Percentiles rank a stretch among this genome's conserved stretches.
phyloP scores from a whole-genome alignment of 1,140 invertebrate genomes.

The Pseudoatta argentina region DNA sequence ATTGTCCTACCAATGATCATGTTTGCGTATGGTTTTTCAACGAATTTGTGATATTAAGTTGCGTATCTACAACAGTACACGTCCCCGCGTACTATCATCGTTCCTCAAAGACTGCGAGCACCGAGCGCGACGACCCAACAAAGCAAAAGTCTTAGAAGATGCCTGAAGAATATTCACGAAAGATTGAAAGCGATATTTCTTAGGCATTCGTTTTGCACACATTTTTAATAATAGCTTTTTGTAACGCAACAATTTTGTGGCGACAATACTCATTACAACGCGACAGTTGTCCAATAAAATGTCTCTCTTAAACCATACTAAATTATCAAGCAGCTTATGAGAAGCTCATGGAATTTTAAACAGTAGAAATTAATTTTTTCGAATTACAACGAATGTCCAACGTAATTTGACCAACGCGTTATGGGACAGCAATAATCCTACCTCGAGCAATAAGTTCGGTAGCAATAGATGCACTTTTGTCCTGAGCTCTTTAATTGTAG shows the following conservation, averaged over 20 bases:
- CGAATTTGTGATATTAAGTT: conserved; percentile 85
- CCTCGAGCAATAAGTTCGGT: conserved; percentile 37
- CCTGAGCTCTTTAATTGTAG: background rate
- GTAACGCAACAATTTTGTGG: background rate
- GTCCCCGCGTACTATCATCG: conserved; percentile 16
- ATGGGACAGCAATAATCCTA: conserved; percentile 24
- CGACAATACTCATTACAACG: background rate
- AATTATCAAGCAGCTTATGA: background rate
- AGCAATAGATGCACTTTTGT: conserved; percentile 7
- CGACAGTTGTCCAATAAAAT: background rate
- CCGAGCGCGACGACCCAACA: conserved; percentile 32
- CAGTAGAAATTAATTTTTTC: background rate
- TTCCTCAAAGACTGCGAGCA: conserved; percentile 39
- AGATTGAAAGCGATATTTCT: background rate
- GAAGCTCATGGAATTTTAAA: background rate
- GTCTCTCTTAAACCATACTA: background rate
- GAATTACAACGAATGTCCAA: conserved; percentile 31
- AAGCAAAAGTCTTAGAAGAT: background rate
- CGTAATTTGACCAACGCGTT: conserved; percentile 6
- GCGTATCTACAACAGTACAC: conserved; percentile 26
- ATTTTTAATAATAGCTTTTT: background rate
- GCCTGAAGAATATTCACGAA: background rate
- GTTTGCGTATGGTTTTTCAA: conserved; percentile 81
- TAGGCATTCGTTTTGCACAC: background rate
- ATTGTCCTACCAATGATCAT: conserved; percentile 81